Evolutionary conservation across 2,888 invertebrate species (phyloP).

Genomic region (Kryphioiulus occultus): DNA sequence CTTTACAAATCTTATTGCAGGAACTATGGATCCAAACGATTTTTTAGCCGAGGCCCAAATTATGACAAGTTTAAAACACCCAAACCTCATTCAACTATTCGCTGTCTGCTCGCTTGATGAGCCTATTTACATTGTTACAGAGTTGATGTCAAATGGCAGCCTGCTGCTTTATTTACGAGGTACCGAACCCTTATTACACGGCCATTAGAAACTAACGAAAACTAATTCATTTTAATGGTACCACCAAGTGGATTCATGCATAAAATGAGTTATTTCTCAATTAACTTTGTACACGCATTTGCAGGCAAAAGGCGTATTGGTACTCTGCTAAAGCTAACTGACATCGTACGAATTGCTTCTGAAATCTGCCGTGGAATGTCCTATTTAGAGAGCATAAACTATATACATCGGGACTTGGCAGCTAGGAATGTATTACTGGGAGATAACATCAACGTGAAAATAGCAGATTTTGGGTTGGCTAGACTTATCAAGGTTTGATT

Average conservation of each 20-base stretch:
- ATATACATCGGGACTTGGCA: slow-evolving; percentile 69
- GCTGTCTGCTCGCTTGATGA: slow-evolving; percentile 99
- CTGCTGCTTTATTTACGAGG: slow-evolving; percentile 84
- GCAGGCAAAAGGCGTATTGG: not conserved
- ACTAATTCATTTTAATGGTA: not conserved
- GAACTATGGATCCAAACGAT: slow-evolving; percentile 99
- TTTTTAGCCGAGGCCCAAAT: slow-evolving; percentile 99
- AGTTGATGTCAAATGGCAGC: slow-evolving; percentile 98
- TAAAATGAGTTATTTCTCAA: not conserved
- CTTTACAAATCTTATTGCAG: slow-evolving; percentile 61
- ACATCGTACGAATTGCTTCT: slow-evolving; percentile 97
- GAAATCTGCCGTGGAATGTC: slow-evolving; percentile 99
- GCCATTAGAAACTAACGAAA: no score
- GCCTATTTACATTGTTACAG: slow-evolving; percentile 99
- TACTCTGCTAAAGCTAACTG: slow-evolving; percentile 78
- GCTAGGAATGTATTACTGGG: slow-evolving; percentile 97
- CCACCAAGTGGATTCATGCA: no score
- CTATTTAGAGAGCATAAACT: slow-evolving; percentile 95
- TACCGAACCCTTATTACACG: no score
- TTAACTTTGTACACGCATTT: slow-evolving; percentile 18
- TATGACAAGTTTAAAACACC: slow-evolving; percentile 98
- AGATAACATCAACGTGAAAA: slow-evolving; percentile 94
- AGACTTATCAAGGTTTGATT: slow-evolving; percentile 77
- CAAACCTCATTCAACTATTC: slow-evolving; percentile 95
- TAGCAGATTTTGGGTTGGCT: slow-evolving; percentile 98